These are phyloP conservation scores for Drosophila bipectinata DNA, from an alignment of 1,140 invertebrate genomes.

Conservation along the genomic window DNA sequence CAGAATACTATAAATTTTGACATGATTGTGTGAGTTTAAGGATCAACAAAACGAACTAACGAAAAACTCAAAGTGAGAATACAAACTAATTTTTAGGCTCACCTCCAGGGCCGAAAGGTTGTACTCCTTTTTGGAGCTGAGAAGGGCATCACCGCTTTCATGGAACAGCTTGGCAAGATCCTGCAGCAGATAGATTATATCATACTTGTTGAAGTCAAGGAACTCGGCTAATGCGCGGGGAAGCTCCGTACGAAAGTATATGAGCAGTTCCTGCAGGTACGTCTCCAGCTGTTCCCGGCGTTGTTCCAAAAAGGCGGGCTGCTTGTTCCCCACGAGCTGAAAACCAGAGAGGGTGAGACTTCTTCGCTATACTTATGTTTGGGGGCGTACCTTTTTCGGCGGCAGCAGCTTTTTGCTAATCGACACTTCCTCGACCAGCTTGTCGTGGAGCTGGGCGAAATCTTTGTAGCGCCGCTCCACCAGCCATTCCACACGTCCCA, in stretches of 20 bases:
- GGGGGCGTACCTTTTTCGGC: slow-evolving; percentile 91
- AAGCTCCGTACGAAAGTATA: slow-evolving; percentile 86
- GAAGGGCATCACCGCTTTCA: slow-evolving; percentile 88
- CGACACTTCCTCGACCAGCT: slow-evolving; percentile 90
- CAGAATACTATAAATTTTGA: slow-evolving; percentile 54
- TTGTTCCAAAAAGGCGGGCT: slow-evolving; percentile 93
- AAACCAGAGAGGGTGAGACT: background rate
- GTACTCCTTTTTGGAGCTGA: slow-evolving; percentile 86
- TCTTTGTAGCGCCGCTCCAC: slow-evolving; percentile 94
- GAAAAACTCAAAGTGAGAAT: slow-evolving; percentile 7
- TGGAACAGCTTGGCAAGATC: slow-evolving; percentile 90
- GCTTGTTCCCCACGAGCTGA: slow-evolving; percentile 88
- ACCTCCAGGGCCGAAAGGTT: slow-evolving; percentile 91
- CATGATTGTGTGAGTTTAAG: slow-evolving; percentile 10
- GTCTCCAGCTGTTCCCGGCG: slow-evolving; percentile 90
- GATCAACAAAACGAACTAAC: slow-evolving; percentile 2
- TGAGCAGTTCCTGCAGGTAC: slow-evolving; percentile 91
- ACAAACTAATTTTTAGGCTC: slow-evolving; percentile 31
- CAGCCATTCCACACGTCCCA: slow-evolving; percentile 91
- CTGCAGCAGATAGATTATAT: slow-evolving; percentile 92
- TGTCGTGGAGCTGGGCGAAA: slow-evolving; percentile 94
- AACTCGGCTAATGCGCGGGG: slow-evolving; percentile 91
- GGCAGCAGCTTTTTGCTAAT: slow-evolving; percentile 93
- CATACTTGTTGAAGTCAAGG: slow-evolving; percentile 92
- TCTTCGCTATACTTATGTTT: slow-evolving; percentile 29